phyloP scores from a whole-genome alignment of 2,113 vertebrate species.

The Diadophis punctatus region DNA sequence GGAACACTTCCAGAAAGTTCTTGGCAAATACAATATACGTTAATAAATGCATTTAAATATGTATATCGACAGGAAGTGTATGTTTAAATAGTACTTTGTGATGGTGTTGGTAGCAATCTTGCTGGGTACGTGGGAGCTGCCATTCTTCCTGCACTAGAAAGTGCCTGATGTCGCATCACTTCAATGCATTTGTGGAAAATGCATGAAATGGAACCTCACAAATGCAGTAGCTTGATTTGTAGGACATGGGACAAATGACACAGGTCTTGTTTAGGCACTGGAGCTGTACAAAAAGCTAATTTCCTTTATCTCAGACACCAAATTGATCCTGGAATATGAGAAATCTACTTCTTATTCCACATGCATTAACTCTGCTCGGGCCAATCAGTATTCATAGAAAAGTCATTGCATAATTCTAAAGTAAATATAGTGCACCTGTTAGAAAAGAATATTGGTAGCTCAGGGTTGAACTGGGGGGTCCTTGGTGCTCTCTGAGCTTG shows the following conservation, averaged over 20 bases:
- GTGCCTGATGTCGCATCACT: neutral
- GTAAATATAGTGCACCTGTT: neutral
- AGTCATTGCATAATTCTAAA: conserved; percentile 36
- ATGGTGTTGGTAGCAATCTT: neutral
- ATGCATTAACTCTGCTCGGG: conserved; percentile 46
- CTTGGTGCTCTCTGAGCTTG: too few relatives aligned
- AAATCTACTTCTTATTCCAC: conserved; percentile 53
- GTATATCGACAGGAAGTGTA: neutral
- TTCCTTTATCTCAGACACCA: neutral
- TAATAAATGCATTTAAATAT: neutral
- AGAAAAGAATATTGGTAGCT: neutral
- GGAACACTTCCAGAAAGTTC: neutral
- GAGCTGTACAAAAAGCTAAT: neutral
- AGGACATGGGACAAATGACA: neutral
- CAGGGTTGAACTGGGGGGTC: neutral
- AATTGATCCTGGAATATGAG: neutral
- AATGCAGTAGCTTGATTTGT: neutral
- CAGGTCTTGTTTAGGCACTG: neutral
- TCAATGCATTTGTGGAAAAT: neutral
- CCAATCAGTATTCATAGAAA: conserved; percentile 25
- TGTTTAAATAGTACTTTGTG: neutral
- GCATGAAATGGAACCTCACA: neutral
- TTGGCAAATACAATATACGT: neutral
- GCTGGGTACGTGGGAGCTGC: neutral
- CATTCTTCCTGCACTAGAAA: neutral